These are phyloP conservation scores for Notolepis coatsorum DNA, from an alignment of 2,797 vertebrate species.

Conservation along the genomic window DNA sequence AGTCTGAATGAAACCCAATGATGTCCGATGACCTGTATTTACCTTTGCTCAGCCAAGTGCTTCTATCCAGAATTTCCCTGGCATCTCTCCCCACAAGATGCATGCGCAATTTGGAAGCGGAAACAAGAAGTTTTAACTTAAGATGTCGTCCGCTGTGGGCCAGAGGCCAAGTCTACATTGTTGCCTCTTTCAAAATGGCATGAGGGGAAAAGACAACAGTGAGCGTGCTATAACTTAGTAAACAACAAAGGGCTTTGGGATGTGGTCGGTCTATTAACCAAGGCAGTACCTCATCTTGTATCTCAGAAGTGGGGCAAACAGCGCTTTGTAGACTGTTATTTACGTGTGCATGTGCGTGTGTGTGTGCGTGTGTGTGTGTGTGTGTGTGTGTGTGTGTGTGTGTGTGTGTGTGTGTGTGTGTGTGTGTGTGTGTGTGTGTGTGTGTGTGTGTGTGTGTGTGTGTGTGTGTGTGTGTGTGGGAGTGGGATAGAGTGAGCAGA, in stretches of 20 bases:
- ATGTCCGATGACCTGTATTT: too few relatives aligned
- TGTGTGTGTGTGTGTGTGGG: neutral
- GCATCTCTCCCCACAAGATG: too few relatives aligned
- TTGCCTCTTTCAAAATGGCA: conserved; percentile 67
- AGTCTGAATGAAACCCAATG: too few relatives aligned
- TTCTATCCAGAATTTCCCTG: too few relatives aligned
- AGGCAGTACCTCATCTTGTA: neutral
- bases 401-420: conserved; percentile 4
- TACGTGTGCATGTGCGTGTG: neutral
- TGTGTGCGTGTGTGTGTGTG: neutral
- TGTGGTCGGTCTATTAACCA: conserved; percentile 58
- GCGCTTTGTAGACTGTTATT: conserved; percentile 1
- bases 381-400: neutral
- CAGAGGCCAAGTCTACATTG: conserved; percentile 54
- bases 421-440: conserved; percentile 9
- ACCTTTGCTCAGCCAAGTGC: too few relatives aligned
- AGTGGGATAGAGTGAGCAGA: conserved; percentile 17
- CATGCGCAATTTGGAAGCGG: too few relatives aligned
- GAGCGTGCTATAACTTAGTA: conserved; percentile 57
- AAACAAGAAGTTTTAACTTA: too few relatives aligned
- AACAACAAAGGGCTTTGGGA: conserved; percentile 59
- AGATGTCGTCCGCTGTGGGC: conserved; percentile 61
- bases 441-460: neutral
- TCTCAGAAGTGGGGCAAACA: conserved; percentile 15
- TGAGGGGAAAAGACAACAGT: conserved; percentile 37